These are phyloP conservation scores for Chondrosia reniformis DNA, from an alignment of 37 sponge, comb jelly and placozoan genomes.

Conservation along the genomic window DNA sequence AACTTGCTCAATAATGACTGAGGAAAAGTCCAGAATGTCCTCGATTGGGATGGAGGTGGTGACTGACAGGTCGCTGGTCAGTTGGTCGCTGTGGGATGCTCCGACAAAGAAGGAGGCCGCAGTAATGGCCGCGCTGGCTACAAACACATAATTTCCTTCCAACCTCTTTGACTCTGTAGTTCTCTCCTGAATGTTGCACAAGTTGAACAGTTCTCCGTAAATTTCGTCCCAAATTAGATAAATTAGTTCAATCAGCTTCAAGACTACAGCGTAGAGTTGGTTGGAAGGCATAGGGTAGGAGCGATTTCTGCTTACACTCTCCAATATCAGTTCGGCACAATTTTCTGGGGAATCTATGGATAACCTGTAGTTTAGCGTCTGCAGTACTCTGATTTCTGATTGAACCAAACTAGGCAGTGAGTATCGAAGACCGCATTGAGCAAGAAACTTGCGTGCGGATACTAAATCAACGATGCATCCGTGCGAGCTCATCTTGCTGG, in stretches of 20 bases:
- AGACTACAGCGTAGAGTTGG: slow-evolving; percentile 54
- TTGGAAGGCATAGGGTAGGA: slow-evolving; percentile 35
- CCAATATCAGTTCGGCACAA: slow-evolving; percentile 71
- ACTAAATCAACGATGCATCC: slow-evolving; percentile 54
- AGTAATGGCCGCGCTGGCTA: slow-evolving; percentile 51
- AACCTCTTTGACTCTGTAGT: slow-evolving; percentile 16
- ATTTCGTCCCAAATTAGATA: slow-evolving; percentile 24
- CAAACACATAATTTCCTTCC: slow-evolving; percentile 45
- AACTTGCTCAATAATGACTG: slow-evolving; percentile 63
- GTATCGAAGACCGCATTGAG: slow-evolving; percentile 66
- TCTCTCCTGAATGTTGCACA: not conserved
- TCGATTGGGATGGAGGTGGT: slow-evolving; percentile 45
- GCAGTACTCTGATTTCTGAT: slow-evolving; percentile 83
- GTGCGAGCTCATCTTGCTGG: slow-evolving; percentile 84
- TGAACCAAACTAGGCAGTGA: slow-evolving; percentile 70
- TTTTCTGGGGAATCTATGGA: slow-evolving; percentile 45
- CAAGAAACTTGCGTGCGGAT: slow-evolving; percentile 38
- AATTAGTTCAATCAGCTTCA: slow-evolving; percentile 56
- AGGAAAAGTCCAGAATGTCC: slow-evolving; percentile 59
- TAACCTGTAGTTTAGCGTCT: slow-evolving; percentile 63
- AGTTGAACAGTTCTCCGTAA: not conserved
- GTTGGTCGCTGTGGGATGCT: slow-evolving; percentile 32
- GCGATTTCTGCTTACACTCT: slow-evolving; percentile 35
- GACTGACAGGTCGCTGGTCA: slow-evolving; percentile 40
- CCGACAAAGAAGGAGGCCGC: slow-evolving; percentile 67